These are phyloP conservation scores for Pandemis heparana DNA, from an alignment of 2,888 invertebrate genomes.

Conservation along the genomic window DNA sequence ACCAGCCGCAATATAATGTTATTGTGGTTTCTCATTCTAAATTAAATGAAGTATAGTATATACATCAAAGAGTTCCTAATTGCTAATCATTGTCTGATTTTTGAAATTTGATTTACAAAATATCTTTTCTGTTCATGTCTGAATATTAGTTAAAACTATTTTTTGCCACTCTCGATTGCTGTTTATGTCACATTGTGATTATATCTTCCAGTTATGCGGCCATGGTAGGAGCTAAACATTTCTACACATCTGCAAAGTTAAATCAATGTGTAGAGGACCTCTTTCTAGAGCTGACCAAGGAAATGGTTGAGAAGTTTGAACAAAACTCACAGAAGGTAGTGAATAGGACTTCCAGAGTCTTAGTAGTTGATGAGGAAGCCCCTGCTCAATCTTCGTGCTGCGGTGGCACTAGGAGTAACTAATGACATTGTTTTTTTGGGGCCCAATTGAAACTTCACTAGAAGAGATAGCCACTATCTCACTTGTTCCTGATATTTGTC, in stretches of 20 bases:
- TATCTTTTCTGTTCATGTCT: too few species aligned
- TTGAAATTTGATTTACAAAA: too few species aligned
- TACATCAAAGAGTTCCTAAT: not conserved
- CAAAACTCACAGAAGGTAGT: conserved; percentile 61
- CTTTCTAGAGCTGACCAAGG: conserved; percentile 92
- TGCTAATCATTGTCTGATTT: too few species aligned
- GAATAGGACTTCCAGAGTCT: conserved; percentile 65
- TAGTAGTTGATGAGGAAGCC: conserved; percentile 77
- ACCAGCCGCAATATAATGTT: too few species aligned
- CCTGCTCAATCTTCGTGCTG: conserved; percentile 72
- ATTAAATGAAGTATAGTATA: too few species aligned
- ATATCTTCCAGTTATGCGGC: conserved; percentile 90
- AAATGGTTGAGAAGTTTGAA: conserved; percentile 87
- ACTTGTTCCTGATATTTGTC: not conserved
- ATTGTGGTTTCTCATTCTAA: too few species aligned
- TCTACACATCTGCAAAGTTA: conserved; percentile 96
- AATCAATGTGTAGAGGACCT: conserved; percentile 97
- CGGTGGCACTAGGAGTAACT: conserved; percentile 62
- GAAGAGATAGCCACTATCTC: not conserved
- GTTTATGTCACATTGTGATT: not conserved
- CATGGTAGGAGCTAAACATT: conserved; percentile 96
- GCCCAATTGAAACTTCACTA: not conserved
- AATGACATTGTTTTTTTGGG: conserved; percentile 14
- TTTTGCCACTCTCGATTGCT: not conserved
- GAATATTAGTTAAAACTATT: too few species aligned